Evolutionary conservation across 35 echinoderm and acorn worm genomes (phyloP).

Genomic region (Apostichopus japonicus): DNA sequence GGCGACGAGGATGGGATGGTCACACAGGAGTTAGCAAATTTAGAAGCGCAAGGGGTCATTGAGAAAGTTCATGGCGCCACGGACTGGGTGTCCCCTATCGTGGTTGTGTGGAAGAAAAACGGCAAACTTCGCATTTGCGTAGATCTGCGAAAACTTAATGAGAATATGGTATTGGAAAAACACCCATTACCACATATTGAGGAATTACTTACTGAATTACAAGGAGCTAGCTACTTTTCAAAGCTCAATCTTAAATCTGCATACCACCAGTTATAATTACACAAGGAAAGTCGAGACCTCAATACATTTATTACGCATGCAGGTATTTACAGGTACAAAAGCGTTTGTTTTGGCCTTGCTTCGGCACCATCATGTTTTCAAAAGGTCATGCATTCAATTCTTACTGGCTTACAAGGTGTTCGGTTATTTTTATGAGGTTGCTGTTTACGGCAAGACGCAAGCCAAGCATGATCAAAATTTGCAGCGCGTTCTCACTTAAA

Average conservation of each 20-base stretch:
- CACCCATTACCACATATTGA: conserved; percentile 56
- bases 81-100: conserved; percentile 5
- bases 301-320: conserved; percentile 70
- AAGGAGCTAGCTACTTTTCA: conserved; percentile 12
- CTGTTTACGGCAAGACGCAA: conserved; percentile 53
- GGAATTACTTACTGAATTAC: conserved; percentile 29
- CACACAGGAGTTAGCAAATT: no score
- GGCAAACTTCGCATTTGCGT: conserved; percentile 56
- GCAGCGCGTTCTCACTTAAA: conserved; percentile 9
- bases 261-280: conserved; percentile 52
- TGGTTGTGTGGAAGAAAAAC: conserved; percentile 12
- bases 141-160: conserved; percentile 32
- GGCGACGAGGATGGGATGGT: no score
- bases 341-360: conserved; percentile 60
- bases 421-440: not conserved
- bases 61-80: conserved; percentile 48
- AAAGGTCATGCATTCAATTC: conserved; percentile 40
- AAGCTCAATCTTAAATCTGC: conserved; percentile 33
- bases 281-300: conserved; percentile 50
- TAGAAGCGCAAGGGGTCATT: conserved; percentile 31
- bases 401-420: conserved; percentile 55
- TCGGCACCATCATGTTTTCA: conserved; percentile 57
- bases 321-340: conserved; percentile 46
- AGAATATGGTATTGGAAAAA: conserved; percentile 42
- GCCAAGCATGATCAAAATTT: conserved; percentile 56